phyloP scores from a whole-genome alignment of 37 sponge, comb jelly and placozoan species.

The Beroe forskalii region DNA sequence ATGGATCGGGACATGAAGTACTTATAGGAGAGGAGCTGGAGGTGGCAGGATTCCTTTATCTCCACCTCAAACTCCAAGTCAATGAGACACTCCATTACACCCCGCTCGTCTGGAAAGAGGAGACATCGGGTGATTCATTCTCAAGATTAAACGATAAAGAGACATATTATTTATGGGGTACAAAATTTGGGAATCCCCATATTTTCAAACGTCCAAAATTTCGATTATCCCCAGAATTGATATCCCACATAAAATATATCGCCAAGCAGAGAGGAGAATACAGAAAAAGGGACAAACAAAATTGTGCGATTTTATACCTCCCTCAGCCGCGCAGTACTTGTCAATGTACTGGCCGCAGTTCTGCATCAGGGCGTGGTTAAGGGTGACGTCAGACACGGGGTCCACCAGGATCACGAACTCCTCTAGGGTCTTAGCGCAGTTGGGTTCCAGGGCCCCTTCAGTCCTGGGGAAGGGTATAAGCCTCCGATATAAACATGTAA shows the following conservation, averaged over 20 bases:
- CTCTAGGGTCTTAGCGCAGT: not conserved
- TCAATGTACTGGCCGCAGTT: constrained; percentile 39
- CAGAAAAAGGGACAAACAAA: too few species aligned
- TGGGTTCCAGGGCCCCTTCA: not conserved
- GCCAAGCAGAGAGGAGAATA: too few species aligned
- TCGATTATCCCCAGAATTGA: too few species aligned
- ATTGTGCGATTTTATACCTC: not conserved
- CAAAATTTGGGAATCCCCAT: too few species aligned
- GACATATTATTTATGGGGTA: too few species aligned
- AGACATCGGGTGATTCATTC: too few species aligned
- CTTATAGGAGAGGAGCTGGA: constrained; percentile 27
- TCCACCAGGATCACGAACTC: constrained; percentile 14
- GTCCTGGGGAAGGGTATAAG: too few species aligned
- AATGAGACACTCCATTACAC: constrained; percentile 48
- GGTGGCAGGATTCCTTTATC: constrained; percentile 16
- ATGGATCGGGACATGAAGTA: constrained; percentile 65
- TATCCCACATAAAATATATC: too few species aligned
- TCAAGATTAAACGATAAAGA: too few species aligned
- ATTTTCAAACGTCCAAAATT: too few species aligned
- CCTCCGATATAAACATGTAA: too few species aligned
- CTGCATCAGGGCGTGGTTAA: constrained; percentile 58
- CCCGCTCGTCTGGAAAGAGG: constrained; percentile 38
- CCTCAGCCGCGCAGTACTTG: not conserved
- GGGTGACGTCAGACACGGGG: constrained; percentile 18
- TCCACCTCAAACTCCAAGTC: constrained; percentile 34